phyloP scores from a whole-genome alignment of 92 coral and sea anemone genomes.

The Desmophyllum pertusum region DNA sequence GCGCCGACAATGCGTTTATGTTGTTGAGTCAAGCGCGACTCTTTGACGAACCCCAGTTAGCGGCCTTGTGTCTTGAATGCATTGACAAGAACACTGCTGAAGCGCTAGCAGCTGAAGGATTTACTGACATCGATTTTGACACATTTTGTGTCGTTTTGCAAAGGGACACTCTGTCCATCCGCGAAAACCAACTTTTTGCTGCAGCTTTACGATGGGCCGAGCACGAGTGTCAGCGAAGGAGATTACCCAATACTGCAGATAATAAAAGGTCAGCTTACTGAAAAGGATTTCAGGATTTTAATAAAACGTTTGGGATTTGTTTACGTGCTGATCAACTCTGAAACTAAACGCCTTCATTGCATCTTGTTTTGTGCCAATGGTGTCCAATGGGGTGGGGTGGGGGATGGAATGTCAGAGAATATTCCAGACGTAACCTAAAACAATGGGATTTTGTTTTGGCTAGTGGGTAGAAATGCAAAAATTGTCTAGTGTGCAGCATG shows the following conservation, averaged over 20 bases:
- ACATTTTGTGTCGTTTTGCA: conserved; percentile 87
- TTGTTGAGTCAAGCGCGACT: conserved; percentile 93
- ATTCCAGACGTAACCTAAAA: not conserved
- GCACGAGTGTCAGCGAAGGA: conserved; percentile 85
- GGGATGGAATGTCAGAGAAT: not conserved
- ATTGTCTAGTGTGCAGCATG: too few relatives aligned
- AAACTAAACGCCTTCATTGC: not conserved
- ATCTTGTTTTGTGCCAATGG: not conserved
- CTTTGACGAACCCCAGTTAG: conserved; percentile 94
- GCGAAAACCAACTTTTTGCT: conserved; percentile 85
- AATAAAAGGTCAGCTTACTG: conserved; percentile 72
- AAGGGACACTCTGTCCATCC: conserved; percentile 87
- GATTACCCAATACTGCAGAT: conserved; percentile 72
- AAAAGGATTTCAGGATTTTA: not conserved
- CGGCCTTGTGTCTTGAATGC: conserved; percentile 89
- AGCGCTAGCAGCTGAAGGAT: conserved; percentile 93
- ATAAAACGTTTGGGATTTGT: not conserved
- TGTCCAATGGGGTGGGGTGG: not conserved
- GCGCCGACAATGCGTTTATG: conserved; percentile 98
- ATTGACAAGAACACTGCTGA: conserved; percentile 92
- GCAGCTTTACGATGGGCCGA: conserved; percentile 95
- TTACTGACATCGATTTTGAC: conserved; percentile 93
- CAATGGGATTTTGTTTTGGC: not conserved
- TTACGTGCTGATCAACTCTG: not conserved
- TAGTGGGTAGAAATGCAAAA: not conserved